Percentiles rank a stretch among this genome's conserved stretches.
Conservation (phyloP, 2,888 invertebrate genomes). For the Lomographa bimaculata region DNA sequence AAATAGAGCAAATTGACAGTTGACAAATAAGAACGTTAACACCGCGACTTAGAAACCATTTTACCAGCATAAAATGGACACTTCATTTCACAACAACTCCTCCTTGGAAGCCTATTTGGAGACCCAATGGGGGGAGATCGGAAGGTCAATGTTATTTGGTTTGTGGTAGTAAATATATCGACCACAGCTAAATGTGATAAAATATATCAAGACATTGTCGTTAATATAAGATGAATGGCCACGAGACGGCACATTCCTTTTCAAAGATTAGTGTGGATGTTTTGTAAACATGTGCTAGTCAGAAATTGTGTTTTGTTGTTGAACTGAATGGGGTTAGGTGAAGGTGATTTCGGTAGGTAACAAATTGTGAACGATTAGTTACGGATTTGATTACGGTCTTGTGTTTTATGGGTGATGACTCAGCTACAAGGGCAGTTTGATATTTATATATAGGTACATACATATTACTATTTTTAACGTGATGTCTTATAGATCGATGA, state of each 20-base stretch:
- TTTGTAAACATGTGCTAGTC: constrained; percentile 44
- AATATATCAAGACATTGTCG: constrained; percentile 81
- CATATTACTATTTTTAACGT: too few species aligned
- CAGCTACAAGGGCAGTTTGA: too few species aligned
- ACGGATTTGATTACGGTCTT: not conserved
- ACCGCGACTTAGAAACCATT: constrained; percentile 60
- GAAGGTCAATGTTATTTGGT: constrained; percentile 50
- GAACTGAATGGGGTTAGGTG: constrained; percentile 32
- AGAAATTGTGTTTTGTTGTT: constrained; percentile 47
- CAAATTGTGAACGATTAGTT: constrained; percentile 9
- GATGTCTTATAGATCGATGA: too few species aligned
- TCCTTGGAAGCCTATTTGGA: constrained; percentile 8
- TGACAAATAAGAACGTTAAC: constrained; percentile 81
- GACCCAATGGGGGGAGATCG: constrained; percentile 30
- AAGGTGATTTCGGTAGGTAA: constrained; percentile 14
- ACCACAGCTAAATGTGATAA: constrained; percentile 77
- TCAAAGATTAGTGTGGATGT: constrained; percentile 57
- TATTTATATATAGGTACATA: too few species aligned
- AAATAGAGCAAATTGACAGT: constrained; percentile 82
- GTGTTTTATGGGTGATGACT: too few species aligned
- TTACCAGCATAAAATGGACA: constrained; percentile 51
- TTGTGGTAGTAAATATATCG: constrained; percentile 69
- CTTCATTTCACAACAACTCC: constrained; percentile 17
- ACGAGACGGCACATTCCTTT: constrained; percentile 51
- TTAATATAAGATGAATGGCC: constrained; percentile 74